Base-by-base conservation (phyloP, 2,888 invertebrate genomes). In the Cacoxenus indagator region DNA sequence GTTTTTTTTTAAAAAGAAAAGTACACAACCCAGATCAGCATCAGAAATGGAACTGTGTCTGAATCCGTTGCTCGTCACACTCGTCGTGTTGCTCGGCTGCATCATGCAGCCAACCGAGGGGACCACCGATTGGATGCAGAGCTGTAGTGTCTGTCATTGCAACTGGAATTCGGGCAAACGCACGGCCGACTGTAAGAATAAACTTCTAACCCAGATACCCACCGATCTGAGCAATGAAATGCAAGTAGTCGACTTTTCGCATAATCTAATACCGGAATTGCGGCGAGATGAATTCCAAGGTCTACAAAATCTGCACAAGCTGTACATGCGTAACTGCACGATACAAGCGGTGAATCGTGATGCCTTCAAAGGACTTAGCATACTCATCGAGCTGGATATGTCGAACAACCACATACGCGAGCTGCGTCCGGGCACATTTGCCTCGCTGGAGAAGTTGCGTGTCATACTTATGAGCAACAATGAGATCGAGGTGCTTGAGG, bases 161-260 rank as follows among this genome's bases (percentile, higher is more conserved):
- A 92, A 93, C 74, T 96, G 96, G 96, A 92, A 92, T 29, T 92
- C 93, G 70, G 96, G 96, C 5, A 95, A 93, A 86, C 95, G 94
- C 85, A 92, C 92, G 24, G 96, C 95, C 1, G 94, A 95, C 77
- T 97, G 97, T 86, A 91, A 91, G 43, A 90, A 90, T 67, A 90
- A 91, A 46, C 90, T 90, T n/a, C 90, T 95, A 37, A 90, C 90
- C 59, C 89, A 91, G 31, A 92, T 97, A 74, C 96, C 96, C 0
- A 89, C 89, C 71, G 91, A 91, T 65, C 89, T 96, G 43, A 94
- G 94, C 83, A 89, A 91, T 45, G 93, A 94, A 71, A 90, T 93
- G 79, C 92, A 93, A 84, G 91, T 91, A 65, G 90, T 95, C 51
- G 93, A 95, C 82, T 89, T 96, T 46, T 92, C 93, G 2, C 91